Conservation (phyloP, 2,113 vertebrate genomes). For the Myotis davidii region DNA sequence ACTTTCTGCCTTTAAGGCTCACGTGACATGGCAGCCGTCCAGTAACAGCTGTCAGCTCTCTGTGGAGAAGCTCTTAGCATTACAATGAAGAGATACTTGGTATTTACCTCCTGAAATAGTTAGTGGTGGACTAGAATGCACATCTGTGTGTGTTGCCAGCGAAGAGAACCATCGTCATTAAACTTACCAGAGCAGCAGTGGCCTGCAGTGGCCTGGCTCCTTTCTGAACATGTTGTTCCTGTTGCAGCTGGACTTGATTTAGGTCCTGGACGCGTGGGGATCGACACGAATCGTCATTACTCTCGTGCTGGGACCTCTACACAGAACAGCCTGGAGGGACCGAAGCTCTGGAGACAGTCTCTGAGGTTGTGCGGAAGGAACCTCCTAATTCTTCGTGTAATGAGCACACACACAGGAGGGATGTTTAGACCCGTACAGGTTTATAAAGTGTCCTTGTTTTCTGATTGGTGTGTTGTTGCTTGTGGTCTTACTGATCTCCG, state of each 20-base stretch:
- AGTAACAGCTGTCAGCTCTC: not conserved
- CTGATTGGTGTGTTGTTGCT: constrained; percentile 26
- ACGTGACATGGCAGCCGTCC: not conserved
- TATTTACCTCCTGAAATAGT: not conserved
- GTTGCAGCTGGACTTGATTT: constrained; percentile 96
- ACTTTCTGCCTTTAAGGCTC: constrained; percentile 57
- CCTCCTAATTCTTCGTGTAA: not conserved
- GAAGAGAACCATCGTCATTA: not conserved
- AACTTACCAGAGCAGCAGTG: not conserved
- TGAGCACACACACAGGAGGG: not conserved
- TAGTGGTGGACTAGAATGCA: not conserved
- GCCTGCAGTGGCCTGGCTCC: not conserved
- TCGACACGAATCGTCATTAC: not conserved
- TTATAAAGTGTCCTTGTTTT: constrained; percentile 68
- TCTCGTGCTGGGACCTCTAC: not conserved
- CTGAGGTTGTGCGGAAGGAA: not conserved
- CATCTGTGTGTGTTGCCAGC: not conserved
- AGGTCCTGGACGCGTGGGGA: constrained; percentile 48
- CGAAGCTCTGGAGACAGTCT: not conserved
- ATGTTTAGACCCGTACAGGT: not conserved
- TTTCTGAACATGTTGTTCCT: constrained; percentile 74
- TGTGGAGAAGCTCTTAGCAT: not conserved
- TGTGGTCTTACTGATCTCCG: not conserved
- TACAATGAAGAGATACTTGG: not conserved
- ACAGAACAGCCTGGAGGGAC: not conserved